These are phyloP conservation scores for Neolamprologus cancellatus DNA, from an alignment of 2,113 vertebrate genomes.

Conservation along the genomic window DNA sequence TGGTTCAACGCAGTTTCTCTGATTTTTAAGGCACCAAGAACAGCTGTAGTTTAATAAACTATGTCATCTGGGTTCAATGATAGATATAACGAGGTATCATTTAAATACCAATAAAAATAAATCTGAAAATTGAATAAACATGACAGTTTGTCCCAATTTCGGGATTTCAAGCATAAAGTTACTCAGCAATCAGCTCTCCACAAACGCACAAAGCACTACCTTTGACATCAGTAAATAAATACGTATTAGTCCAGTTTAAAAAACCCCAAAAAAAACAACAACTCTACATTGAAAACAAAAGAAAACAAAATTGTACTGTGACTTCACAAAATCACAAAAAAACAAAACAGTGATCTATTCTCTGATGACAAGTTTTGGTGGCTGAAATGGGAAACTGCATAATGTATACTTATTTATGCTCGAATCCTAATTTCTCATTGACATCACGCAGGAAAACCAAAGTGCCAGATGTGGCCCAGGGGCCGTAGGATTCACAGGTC, in stretches of 20 bases:
- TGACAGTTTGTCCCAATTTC: neutral
- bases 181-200: neutral
- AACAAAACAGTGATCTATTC: neutral
- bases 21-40: neutral
- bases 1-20: neutral
- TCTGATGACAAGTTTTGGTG: neutral
- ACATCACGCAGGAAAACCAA: neutral
- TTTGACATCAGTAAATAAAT: neutral
- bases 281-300: neutral
- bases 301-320: neutral
- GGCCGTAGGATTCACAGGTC: neutral
- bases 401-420: neutral
- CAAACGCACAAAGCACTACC: neutral
- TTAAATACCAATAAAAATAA: neutral
- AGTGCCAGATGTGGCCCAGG: neutral
- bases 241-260: neutral
- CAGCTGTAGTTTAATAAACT: neutral
- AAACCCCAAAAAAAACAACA: accelerated
- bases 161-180: neutral
- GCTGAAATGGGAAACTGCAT: neutral
- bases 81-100: neutral
- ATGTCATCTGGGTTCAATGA: neutral
- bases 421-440: neutral
- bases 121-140: neutral
- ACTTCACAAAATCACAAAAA: neutral